Conservation (phyloP, 2,113 vertebrate genomes). For the Gallinago undulata region DNA sequence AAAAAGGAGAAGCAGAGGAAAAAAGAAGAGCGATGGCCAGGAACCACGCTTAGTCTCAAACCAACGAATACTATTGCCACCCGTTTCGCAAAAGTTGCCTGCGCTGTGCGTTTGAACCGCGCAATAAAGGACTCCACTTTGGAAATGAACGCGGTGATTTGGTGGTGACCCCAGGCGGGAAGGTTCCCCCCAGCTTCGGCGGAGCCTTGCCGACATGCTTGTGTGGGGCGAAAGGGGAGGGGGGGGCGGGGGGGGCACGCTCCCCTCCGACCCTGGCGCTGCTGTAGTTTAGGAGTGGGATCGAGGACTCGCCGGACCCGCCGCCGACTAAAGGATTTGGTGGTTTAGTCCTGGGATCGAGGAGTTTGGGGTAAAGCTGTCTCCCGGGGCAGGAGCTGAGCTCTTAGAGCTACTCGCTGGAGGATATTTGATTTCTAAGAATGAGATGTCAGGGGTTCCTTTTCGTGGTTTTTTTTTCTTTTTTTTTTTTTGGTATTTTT, state of each 20-base stretch:
- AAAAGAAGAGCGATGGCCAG: neutral
- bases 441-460: neutral
- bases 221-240: neutral
- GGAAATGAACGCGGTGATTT: neutral
- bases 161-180: neutral
- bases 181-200: neutral
- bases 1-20: neutral
- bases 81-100: conserved; percentile 15
- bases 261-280: neutral
- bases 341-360: neutral
- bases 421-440: neutral
- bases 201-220: neutral
- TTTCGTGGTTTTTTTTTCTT: neutral
- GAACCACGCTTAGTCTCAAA: neutral
- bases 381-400: neutral
- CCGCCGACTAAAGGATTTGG: neutral
- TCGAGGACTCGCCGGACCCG: neutral
- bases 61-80: conserved; percentile 13
- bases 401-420: neutral
- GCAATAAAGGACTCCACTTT: conserved; percentile 35
- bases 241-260: neutral
- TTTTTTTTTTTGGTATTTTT: no score
- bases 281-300: neutral
- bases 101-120: neutral
- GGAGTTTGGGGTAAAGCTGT: neutral